Base-by-base conservation (phyloP, 2,113 vertebrate species). In the Oenanthe oenanthe region DNA sequence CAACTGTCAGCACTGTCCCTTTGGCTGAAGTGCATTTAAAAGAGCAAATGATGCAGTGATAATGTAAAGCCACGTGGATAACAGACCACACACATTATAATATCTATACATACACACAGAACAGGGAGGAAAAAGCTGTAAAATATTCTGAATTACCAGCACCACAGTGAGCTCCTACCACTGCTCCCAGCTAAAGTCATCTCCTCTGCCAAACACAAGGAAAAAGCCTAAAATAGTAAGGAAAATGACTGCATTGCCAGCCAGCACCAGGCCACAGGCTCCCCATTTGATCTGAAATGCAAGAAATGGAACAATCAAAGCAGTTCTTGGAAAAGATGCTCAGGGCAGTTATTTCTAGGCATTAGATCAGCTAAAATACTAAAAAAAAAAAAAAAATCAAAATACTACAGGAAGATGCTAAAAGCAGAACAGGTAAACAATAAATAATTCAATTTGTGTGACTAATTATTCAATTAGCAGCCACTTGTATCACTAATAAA, bases 121-220 rank as follows among this genome's bases (percentile, higher is more conserved):
- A 65, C 7, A 85, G 3, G 17, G 26, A 42, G 5, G 9, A 14
- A 28, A 50, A 32, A 31, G 72, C 71, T 93, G 80, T 20, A 13
- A 57, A 72, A 24, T 25, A 31, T 17, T 5, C 45, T 2, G 12
- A 8, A 15, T 87, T 47, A 75, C 76, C 89, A 77, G 87, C 60
- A 66, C 65, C 74, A 36, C 32, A 20, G 51, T 1, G 28, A 75
- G 22, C 79, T 61, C 96, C 98, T 99, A 99, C 99, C 99, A 99
- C 97, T 99, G 99, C 61, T 99, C 99, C 99, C 99, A 99, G 97
- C 98, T 98, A 91, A 99, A 99, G 95, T 99, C 99, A 86, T 99
- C 99, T 84, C 98, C 98, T 93, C 98, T 97, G 80, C 99, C 99
- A 94, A 99, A 99, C 34, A 99, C 98, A 5, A 99, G 94, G 95